A percentile compares a stretch with the other conserved stretches of the same genome.
These are phyloP conservation scores for Bolinopsis microptera DNA, from an alignment of 37 sponge, comb jelly and placozoan species.

Conservation along the genomic window DNA sequence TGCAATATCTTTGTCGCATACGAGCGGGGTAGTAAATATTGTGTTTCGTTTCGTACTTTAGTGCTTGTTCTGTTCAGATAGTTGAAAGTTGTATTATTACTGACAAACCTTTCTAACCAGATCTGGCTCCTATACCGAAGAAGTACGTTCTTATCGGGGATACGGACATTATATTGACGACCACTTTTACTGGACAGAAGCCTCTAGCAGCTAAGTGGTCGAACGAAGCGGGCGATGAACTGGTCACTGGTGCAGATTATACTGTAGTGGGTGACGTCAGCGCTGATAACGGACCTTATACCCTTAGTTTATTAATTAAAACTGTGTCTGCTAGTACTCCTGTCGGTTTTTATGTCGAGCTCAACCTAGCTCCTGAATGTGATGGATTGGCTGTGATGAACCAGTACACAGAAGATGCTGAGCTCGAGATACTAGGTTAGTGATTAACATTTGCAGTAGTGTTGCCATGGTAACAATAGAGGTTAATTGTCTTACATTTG, in stretches of 20 bases:
- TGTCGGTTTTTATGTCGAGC: background rate
- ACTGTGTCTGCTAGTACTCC: background rate
- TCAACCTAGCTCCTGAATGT: background rate
- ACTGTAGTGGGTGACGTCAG: background rate
- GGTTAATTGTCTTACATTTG: too few relatives aligned
- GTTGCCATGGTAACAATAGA: too few relatives aligned
- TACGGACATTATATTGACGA: background rate
- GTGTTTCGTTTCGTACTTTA: too few relatives aligned
- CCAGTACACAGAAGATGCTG: background rate
- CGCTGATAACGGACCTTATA: background rate
- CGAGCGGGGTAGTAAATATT: too few relatives aligned
- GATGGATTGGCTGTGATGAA: background rate
- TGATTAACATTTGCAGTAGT: too few relatives aligned
- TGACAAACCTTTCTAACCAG: too few relatives aligned
- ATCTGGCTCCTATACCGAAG: background rate
- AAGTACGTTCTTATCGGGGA: background rate
- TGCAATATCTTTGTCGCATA: too few relatives aligned
- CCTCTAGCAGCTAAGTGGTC: background rate
- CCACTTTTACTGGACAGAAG: background rate
- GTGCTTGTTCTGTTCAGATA: too few relatives aligned
- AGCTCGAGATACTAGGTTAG: background rate
- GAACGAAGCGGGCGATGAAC: background rate
- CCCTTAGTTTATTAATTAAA: background rate
- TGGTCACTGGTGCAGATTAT: background rate
- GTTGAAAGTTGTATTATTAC: too few relatives aligned